phyloP scores from a whole-genome alignment of 1,140 invertebrate genomes.

The Diorhabda sublineata region DNA sequence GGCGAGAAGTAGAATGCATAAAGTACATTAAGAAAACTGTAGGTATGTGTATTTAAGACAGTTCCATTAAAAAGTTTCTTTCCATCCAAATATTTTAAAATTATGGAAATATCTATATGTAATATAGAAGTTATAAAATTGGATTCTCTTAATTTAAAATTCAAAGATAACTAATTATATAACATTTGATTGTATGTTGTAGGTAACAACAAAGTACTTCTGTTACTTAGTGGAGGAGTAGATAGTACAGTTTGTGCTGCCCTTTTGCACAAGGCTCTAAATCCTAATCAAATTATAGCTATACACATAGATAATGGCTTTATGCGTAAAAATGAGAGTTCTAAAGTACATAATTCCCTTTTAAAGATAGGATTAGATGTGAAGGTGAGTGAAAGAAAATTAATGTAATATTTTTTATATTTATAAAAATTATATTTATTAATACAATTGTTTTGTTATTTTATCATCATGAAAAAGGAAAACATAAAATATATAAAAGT shows the following conservation, averaged over 20 bases:
- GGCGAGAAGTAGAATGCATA: conserved; percentile 87
- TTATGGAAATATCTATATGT: too few species aligned
- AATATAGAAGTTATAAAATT: not conserved
- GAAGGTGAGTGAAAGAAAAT: conserved; percentile 53
- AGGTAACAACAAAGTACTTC: conserved; percentile 61
- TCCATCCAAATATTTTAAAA: too few species aligned
- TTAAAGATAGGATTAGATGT: conserved; percentile 76
- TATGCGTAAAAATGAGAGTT: conserved; percentile 94
- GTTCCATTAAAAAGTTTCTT: too few species aligned
- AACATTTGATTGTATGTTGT: not conserved
- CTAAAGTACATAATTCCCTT: conserved; percentile 54
- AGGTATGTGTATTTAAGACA: conserved; percentile 38
- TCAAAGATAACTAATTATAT: not conserved
- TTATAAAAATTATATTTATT: too few species aligned
- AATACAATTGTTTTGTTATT: too few species aligned
- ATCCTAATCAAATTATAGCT: conserved; percentile 88
- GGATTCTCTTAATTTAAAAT: not conserved
- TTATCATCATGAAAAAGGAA: too few species aligned
- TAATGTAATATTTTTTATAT: too few species aligned
- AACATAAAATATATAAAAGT: too few species aligned
- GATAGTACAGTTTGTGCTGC: conserved; percentile 98
- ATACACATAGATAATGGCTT: conserved; percentile 99
- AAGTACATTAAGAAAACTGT: conserved; percentile 89
- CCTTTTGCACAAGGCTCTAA: conserved; percentile 83
- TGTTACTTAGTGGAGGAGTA: conserved; percentile 93